Evolutionary conservation across 2,113 vertebrate genomes (phyloP).

Genomic region (Chrysochloris asiatica): DNA sequence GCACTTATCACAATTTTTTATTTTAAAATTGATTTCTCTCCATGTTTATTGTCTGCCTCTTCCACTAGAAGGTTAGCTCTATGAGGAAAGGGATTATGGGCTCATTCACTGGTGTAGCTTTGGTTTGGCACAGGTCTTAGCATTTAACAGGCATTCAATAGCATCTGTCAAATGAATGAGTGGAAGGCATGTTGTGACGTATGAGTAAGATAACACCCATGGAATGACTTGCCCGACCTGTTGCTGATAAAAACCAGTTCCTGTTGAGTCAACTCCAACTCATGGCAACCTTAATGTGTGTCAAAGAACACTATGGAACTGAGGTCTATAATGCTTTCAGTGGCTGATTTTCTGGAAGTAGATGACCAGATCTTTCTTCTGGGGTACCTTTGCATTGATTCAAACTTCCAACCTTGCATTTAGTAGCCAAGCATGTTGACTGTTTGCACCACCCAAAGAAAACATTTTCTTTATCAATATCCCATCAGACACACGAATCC

Average conservation of each 20-base stretch:
- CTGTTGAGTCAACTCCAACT: neutral
- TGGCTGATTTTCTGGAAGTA: neutral
- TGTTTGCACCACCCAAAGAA: neutral
- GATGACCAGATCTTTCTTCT: neutral
- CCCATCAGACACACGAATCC: slow-evolving; percentile 30
- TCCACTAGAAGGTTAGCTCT: neutral
- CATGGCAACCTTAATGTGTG: neutral
- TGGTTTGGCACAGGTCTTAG: neutral
- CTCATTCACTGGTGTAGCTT: neutral
- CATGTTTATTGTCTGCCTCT: neutral
- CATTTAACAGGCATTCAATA: neutral
- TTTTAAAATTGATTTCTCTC: neutral
- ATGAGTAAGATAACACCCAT: slow-evolving; percentile 8
- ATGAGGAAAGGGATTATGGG: neutral
- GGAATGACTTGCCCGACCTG: neutral
- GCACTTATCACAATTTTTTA: neutral
- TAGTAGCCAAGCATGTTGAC: neutral
- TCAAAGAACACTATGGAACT: neutral
- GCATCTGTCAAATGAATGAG: slow-evolving; percentile 5
- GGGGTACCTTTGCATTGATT: neutral
- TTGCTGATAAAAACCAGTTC: neutral
- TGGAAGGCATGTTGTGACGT: neutral
- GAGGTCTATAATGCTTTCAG: neutral
- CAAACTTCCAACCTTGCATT: neutral
- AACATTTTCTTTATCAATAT: neutral